phyloP scores from a whole-genome alignment of 1,140 invertebrate species.

The Elymnias hypermnestra region DNA sequence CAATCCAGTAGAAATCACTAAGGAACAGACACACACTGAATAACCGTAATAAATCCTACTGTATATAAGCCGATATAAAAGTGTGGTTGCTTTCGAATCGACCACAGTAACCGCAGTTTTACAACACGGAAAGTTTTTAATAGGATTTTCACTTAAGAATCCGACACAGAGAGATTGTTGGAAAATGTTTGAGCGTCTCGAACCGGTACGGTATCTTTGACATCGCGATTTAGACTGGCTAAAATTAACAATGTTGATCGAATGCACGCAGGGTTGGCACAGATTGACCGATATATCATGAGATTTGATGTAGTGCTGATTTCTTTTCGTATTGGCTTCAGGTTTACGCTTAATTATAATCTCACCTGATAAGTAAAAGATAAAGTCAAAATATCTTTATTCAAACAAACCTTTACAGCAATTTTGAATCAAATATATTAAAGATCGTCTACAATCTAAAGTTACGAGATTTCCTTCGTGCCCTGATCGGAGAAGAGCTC shows the following conservation, averaged over 20 bases:
- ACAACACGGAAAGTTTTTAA: slow-evolving; percentile 5
- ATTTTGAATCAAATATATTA: too few species aligned
- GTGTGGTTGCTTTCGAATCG: slow-evolving; percentile 10
- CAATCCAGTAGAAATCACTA: slow-evolving; percentile 13
- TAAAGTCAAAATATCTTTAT: too few species aligned
- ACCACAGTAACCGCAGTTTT: slow-evolving; percentile 12
- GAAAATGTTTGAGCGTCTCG: slow-evolving; percentile 26
- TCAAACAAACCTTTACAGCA: too few species aligned
- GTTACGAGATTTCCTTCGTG: too few species aligned
- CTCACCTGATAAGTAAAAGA: too few species aligned
- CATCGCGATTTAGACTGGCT: slow-evolving; percentile 66
- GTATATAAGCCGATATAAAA: slow-evolving; percentile 8
- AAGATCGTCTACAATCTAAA: too few species aligned
- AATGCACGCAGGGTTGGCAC: slow-evolving; percentile 33
- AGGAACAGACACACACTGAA: slow-evolving; percentile 14
- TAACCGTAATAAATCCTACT: not conserved
- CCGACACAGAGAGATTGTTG: slow-evolving; percentile 28
- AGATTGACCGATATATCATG: slow-evolving; percentile 30
- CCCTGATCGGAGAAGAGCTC: too few species aligned
- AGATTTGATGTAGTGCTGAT: too few species aligned
- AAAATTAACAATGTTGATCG: slow-evolving; percentile 58
- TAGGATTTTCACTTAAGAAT: slow-evolving; percentile 44
- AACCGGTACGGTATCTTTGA: slow-evolving; percentile 43
- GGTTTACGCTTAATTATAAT: too few species aligned
- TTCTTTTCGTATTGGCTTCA: too few species aligned